Evolutionary conservation across 2,797 vertebrate species (phyloP).

Genomic region (Merluccius polli): DNA sequence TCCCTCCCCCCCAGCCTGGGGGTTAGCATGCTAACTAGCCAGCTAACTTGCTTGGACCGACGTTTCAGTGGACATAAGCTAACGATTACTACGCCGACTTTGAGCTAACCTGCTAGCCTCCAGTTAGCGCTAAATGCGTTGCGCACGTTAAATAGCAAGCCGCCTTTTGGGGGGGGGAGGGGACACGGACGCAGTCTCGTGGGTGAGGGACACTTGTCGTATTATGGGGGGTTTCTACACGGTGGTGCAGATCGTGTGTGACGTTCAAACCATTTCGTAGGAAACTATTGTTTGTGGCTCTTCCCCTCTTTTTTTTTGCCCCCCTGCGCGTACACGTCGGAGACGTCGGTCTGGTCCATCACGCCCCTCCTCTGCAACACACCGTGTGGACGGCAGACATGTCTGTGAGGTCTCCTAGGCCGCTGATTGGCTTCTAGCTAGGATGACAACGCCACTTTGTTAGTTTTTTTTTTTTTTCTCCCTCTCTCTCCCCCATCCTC

Average conservation of each 20-base stretch:
- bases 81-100: slow-evolving; percentile 36
- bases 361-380: slow-evolving; percentile 49
- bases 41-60: slow-evolving; percentile 46
- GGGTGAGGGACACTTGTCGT: too few relatives aligned
- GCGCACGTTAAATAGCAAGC: slow-evolving; percentile 63
- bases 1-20: slow-evolving; percentile 23
- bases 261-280: background rate
- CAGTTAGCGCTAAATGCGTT: slow-evolving; percentile 61
- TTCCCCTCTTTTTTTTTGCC: slow-evolving; percentile 43
- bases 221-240: background rate
- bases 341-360: slow-evolving; percentile 58
- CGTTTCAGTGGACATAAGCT: slow-evolving; percentile 40
- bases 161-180: too few relatives aligned
- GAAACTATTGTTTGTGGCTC: slow-evolving; percentile 69
- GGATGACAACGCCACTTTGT: slow-evolving; percentile 68
- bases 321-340: slow-evolving; percentile 69
- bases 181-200: too few relatives aligned
- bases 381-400: slow-evolving; percentile 52
- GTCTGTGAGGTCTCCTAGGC: slow-evolving; percentile 45
- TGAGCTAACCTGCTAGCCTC: slow-evolving; percentile 61
- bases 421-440: slow-evolving; percentile 66
- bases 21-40: slow-evolving; percentile 30
- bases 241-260: background rate
- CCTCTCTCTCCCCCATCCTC: too few relatives aligned
- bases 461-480: slow-evolving; percentile 55